Percentiles rank a stretch among this genome's conserved stretches.
Conservation (phyloP, 2,888 invertebrate genomes). For the Caenorhabditis sp. region DNA sequence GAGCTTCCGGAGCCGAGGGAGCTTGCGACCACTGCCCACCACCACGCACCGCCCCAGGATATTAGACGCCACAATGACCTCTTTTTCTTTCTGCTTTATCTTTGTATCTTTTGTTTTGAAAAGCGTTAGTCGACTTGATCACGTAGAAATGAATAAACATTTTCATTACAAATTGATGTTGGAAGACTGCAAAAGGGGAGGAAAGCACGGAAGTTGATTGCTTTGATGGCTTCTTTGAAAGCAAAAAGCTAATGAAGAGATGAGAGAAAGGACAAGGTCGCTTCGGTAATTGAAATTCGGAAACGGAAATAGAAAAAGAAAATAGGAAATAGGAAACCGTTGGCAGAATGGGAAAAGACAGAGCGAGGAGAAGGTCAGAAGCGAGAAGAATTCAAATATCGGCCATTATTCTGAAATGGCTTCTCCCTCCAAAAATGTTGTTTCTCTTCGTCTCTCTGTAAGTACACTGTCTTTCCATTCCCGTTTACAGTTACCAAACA, state of each 20-base stretch:
- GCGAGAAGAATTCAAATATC: background rate
- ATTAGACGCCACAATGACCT: constrained; percentile 45
- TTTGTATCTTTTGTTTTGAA: constrained; percentile 6
- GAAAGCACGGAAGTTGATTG: constrained; percentile 35
- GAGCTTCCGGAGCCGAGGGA: constrained; percentile 66
- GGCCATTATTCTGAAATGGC: background rate
- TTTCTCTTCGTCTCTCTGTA: background rate
- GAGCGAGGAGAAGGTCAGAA: background rate
- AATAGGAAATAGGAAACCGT: too few species aligned
- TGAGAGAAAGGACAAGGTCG: constrained; percentile 29
- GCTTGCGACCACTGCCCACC: constrained; percentile 64
- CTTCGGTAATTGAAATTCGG: constrained; percentile 41
- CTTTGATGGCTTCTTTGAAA: constrained; percentile 18
- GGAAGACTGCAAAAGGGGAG: constrained; percentile 6
- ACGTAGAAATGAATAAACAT: constrained; percentile 36
- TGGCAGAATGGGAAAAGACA: background rate
- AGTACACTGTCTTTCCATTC: background rate
- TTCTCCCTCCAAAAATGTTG: background rate
- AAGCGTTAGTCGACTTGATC: constrained; percentile 4
- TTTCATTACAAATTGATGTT: constrained; percentile 18
- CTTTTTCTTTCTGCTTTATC: constrained; percentile 15
- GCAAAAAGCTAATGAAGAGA: constrained; percentile 30
- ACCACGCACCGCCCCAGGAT: constrained; percentile 64
- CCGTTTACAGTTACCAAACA: constrained; percentile 5
- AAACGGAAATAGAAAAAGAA: too few species aligned